Percentiles rank a stretch among this genome's conserved stretches.
These are phyloP conservation scores for Lophius americanus DNA, from an alignment of 2,797 vertebrate genomes.

Conservation along the genomic window DNA sequence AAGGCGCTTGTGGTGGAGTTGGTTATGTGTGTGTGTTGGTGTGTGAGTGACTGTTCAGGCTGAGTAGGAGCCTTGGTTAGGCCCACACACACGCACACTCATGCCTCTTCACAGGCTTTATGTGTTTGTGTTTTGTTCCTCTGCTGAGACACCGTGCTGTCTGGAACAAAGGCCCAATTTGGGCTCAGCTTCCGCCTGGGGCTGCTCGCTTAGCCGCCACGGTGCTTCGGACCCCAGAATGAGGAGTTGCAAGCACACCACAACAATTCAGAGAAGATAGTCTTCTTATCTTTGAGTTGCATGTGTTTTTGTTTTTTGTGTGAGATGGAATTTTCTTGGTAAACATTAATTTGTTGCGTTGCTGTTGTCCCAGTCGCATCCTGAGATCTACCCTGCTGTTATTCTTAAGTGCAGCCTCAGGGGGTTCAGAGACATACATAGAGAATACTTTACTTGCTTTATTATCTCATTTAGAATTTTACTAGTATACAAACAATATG, in stretches of 20 bases:
- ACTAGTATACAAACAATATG: conserved; percentile 15
- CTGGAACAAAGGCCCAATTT: conserved; percentile 67
- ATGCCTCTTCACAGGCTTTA: conserved; percentile 61
- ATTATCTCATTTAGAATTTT: conserved; percentile 30
- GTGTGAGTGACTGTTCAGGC: conserved; percentile 40
- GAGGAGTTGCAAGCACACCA: conserved; percentile 40
- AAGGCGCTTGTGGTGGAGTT: conserved; percentile 71
- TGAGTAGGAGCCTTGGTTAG: conserved; percentile 65
- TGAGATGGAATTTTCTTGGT: conserved; percentile 21
- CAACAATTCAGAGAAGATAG: conserved; percentile 4
- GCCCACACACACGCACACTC: conserved; percentile 68
- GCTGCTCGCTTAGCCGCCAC: conserved; percentile 60
- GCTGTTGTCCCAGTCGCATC: conserved; percentile 10
- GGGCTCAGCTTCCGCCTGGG: conserved; percentile 54
- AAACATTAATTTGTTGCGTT: conserved; percentile 13
- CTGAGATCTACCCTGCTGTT: conserved; percentile 21
- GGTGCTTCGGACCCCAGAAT: conserved; percentile 28
- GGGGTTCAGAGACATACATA: conserved; percentile 10
- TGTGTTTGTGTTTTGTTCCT: conserved; percentile 72
- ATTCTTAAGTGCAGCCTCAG: conserved; percentile 15
- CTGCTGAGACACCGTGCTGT: conserved; percentile 57
- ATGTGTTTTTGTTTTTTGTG: conserved; percentile 26
- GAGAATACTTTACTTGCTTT: conserved; percentile 16
- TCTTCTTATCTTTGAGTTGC: conserved; percentile 8
- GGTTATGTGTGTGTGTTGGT: conserved; percentile 49